These are phyloP conservation scores for Triplophysa tibetana DNA, from an alignment of 2,113 vertebrate genomes.

Conservation along the genomic window DNA sequence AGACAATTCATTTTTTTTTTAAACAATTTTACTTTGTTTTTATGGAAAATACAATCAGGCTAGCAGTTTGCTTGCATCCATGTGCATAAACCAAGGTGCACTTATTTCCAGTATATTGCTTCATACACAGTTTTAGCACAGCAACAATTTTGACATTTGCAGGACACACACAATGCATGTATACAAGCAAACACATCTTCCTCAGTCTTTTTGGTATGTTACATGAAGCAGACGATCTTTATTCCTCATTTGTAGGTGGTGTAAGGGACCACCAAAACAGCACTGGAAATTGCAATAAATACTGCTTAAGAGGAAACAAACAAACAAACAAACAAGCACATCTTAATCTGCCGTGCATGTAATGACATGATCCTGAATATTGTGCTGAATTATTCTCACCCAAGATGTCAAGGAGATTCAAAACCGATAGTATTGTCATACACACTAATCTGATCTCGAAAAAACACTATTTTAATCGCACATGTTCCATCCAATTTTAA, in stretches of 20 bases:
- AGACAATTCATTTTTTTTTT: slow-evolving; percentile 24
- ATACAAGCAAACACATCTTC: slow-evolving; percentile 67
- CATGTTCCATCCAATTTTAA: slow-evolving; percentile 41
- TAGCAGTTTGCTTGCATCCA: slow-evolving; percentile 52
- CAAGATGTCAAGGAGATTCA: slow-evolving; percentile 12
- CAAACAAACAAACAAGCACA: slow-evolving; percentile 5
- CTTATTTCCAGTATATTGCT: slow-evolving; percentile 70
- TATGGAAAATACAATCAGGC: slow-evolving; percentile 34
- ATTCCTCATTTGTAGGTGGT: slow-evolving; percentile 57
- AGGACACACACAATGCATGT: slow-evolving; percentile 67
- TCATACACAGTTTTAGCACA: slow-evolving; percentile 70
- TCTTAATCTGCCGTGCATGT: slow-evolving; percentile 8
- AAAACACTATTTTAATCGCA: slow-evolving; percentile 2
- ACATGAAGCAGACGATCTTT: slow-evolving; percentile 64
- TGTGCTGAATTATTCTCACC: slow-evolving; percentile 11
- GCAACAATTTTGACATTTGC: slow-evolving; percentile 67
- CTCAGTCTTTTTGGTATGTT: slow-evolving; percentile 66
- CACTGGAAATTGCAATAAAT: slow-evolving; percentile 63
- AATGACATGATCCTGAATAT: slow-evolving; percentile 6
- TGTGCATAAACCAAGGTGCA: slow-evolving; percentile 54
- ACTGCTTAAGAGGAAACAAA: slow-evolving; percentile 51
- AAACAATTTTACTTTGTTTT: slow-evolving; percentile 23
- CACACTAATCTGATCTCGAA: slow-evolving; percentile 14
- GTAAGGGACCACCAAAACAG: slow-evolving; percentile 41
- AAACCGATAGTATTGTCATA: not conserved